These are phyloP conservation scores for Macaca nemestrina DNA, from an alignment of 2,113 vertebrate genomes.

Conservation along the genomic window DNA sequence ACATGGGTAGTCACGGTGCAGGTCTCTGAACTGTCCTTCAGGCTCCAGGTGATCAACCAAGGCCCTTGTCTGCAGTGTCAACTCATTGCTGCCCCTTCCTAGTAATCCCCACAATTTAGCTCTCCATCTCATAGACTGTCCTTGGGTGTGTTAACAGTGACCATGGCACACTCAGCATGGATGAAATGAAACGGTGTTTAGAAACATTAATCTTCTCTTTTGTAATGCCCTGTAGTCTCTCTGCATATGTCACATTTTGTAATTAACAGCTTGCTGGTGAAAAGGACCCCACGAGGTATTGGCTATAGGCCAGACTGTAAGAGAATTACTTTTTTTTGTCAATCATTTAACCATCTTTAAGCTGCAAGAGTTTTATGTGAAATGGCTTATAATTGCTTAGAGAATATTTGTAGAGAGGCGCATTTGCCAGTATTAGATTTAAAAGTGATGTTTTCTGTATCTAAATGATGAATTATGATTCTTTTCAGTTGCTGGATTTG, in stretches of 20 bases:
- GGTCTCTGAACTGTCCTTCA: neutral
- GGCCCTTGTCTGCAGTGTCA: neutral
- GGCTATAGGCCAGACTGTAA: slow-evolving; percentile 98
- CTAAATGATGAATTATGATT: slow-evolving; percentile 70
- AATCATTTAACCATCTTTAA: slow-evolving; percentile 37
- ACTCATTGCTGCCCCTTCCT: neutral
- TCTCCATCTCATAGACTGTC: neutral
- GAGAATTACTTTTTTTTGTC: slow-evolving; percentile 79
- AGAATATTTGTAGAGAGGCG: slow-evolving; percentile 31
- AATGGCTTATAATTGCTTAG: slow-evolving; percentile 51
- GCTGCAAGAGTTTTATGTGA: slow-evolving; percentile 14
- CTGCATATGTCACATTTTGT: slow-evolving; percentile 66
- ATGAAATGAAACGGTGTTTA: neutral
- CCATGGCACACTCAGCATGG: neutral
- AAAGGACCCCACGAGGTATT: slow-evolving; percentile 96
- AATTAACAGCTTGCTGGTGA: slow-evolving; percentile 95
- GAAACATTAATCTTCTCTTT: slow-evolving; percentile 19
- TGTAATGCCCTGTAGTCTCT: neutral
- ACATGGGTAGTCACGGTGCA: neutral
- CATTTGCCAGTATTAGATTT: slow-evolving; percentile 35
- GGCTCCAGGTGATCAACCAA: neutral
- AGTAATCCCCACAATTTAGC: neutral
- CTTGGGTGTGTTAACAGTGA: neutral
- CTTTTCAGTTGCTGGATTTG: slow-evolving; percentile 96
- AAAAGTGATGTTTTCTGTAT: slow-evolving; percentile 55